Base-by-base conservation (phyloP, 1,140 invertebrate genomes). In the Hyles euphorbiae region DNA sequence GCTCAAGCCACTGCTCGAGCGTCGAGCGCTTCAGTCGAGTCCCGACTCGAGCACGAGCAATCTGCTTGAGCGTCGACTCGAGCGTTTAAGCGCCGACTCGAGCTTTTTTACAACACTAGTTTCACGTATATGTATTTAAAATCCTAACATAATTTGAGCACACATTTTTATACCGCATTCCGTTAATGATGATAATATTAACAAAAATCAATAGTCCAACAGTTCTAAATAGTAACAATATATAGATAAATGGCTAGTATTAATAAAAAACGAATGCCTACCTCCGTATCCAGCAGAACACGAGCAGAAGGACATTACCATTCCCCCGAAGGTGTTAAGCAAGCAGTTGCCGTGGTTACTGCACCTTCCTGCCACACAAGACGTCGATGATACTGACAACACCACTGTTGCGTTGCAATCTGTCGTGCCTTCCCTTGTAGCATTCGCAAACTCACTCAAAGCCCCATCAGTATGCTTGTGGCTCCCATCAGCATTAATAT, bases 301-400 rank as follows among this genome's bases (percentile, higher is more conserved):
- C 1, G 92, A 83, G 76, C 95, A 96, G 1, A 93, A 92, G 0
- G 94, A 93, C 84, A 94, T 93, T 11, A 95, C 91, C 70, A 95
- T 91, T 8, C 94, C 96, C 52, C 93, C 94, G 56, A 93, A 94
- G 78, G 94, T 93, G 89, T 92, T 94, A 77, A 92, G 91, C 74
- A 92, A 92, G 90, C 92, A 94, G 67, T 84, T 93, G 59, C 94
- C 93, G 67, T 91, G 92, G 4, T 85, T 86, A 36, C 91, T 92
- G 78, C 94, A 95, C 12, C 88, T 87, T 0, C 93, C 93, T n/a
- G 89, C 90, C 3, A 94, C 86, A 72, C 94, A 95, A 0, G 93
- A 92, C 53, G 90, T 90, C 0, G 94, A 94, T 2, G 91, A 91
- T 3, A 95, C 78, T 1, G 91, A 92, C 60, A 93, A 91, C 7